Evolutionary conservation across 2,888 invertebrate species (phyloP).

Genomic region (Caenorhabditis imperialis): DNA sequence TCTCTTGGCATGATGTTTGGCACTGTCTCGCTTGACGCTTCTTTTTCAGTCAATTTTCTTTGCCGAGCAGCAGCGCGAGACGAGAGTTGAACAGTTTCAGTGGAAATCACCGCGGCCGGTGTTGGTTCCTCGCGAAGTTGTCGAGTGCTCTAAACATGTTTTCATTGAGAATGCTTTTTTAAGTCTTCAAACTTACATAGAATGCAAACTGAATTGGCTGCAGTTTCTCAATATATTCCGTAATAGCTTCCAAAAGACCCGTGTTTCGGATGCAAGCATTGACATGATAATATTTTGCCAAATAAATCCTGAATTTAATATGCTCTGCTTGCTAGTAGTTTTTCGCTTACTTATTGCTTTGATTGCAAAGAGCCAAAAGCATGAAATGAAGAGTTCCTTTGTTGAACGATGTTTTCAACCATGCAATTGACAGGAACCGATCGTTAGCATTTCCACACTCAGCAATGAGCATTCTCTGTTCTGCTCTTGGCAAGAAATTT

Average conservation of each 20-base stretch:
- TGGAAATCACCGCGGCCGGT: constrained; percentile 49
- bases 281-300: constrained; percentile 61
- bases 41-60: constrained; percentile 46
- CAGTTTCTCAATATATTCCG: constrained; percentile 46
- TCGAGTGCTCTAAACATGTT: constrained; percentile 31
- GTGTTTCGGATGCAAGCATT: constrained; percentile 65
- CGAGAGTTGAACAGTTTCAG: constrained; percentile 22
- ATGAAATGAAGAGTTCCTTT: constrained; percentile 71
- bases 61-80: constrained; percentile 40
- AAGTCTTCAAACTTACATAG: constrained; percentile 47
- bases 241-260: constrained; percentile 60
- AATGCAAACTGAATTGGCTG: constrained; percentile 63
- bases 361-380: constrained; percentile 61
- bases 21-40: constrained; percentile 40
- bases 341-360: constrained; percentile 38
- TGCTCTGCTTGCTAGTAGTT: neutral
- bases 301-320: constrained; percentile 38
- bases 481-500: constrained; percentile 68
- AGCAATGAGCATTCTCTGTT: constrained; percentile 62
- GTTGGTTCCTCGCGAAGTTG: constrained; percentile 43
- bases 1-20: constrained; percentile 42
- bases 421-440: constrained; percentile 68
- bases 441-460: constrained; percentile 63
- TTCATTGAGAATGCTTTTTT: neutral
- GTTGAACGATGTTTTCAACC: constrained; percentile 74